Percentiles rank a stretch among this genome's conserved stretches.
Evolutionary conservation across 2,797 vertebrate genomes (phyloP).

Genomic region (Scolopax bukidnonensis): DNA sequence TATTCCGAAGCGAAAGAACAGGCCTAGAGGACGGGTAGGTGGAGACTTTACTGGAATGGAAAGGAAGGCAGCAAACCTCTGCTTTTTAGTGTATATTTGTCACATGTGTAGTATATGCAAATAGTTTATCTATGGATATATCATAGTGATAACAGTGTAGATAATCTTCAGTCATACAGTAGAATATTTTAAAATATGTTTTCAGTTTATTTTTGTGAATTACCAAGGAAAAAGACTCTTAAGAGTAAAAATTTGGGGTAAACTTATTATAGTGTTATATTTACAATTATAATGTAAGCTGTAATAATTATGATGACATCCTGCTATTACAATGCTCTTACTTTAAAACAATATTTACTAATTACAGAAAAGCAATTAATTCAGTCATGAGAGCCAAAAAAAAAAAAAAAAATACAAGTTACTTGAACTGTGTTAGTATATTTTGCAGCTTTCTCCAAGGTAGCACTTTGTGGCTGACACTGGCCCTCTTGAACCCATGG

Average conservation of each 20-base stretch:
- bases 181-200: not conserved
- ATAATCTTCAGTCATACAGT: not conserved
- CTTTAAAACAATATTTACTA: not conserved
- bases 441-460: slow-evolving; percentile 21
- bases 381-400: not conserved
- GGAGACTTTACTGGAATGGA: not conserved
- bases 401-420: not conserved
- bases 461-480: not conserved
- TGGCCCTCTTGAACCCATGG: slow-evolving; percentile 19
- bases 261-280: not conserved
- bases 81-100: not conserved
- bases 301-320: not conserved
- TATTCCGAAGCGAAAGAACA: slow-evolving; percentile 94
- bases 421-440: not conserved
- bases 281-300: not conserved
- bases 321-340: not conserved
- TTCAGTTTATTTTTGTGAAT: not conserved
- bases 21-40: slow-evolving; percentile 94
- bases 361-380: slow-evolving; percentile 22
- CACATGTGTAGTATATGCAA: not conserved
- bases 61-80: not conserved
- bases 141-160: not conserved
- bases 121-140: not conserved
- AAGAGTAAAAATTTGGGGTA: not conserved
- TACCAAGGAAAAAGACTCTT: not conserved